Base-by-base conservation (phyloP, 1,140 invertebrate species). In the Drosophila bocqueti region DNA sequence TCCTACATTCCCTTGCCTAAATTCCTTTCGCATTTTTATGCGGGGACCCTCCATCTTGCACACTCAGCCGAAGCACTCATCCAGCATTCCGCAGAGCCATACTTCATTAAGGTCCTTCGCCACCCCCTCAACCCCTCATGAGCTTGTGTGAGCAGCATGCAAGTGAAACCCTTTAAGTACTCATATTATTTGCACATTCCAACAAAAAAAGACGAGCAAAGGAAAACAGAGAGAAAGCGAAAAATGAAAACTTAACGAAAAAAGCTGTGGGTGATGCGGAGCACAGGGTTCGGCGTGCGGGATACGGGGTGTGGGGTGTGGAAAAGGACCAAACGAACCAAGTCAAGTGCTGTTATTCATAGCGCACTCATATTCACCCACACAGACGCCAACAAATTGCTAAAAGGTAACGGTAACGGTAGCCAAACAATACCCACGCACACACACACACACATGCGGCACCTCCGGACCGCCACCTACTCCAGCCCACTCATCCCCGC, bases 331-430 rank as follows among this genome's bases (percentile, higher is more conserved):
- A 77, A 87, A 68, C 72, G 80, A 89, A 74, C 66, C 80, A 71
- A 84, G 81, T 89, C 84, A 81, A 87, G 84, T 81, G 84, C 77
- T 89, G 77, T 87, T 86, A 87, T 87, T 87, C 84, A 87, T 84
- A 76, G 80, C 68, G 61, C 82, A 78, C 82, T 64, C 68, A 65
- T 72, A 43, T 55, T 50, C 67, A 59, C 46, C 61, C 73, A 61
- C 57, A 60, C 62, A 55, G 24, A 74, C 46, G 36, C 46, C 47
- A 79, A 77, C 63, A 84, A 83, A 90, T 87, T 72, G 84, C 69
- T 87, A 84, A 84, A 87, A 87, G 84, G 85, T 81, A 87, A 81
- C 77, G 73, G 80, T 72, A 71, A 62, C 68, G 61, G 76, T 72
- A 71, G 63, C 69, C 84, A 84, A 87, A 87, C 83, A 82, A 78